Conservation (phyloP, 2,888 invertebrate genomes). For the Pyrrhosoma nymphula region DNA sequence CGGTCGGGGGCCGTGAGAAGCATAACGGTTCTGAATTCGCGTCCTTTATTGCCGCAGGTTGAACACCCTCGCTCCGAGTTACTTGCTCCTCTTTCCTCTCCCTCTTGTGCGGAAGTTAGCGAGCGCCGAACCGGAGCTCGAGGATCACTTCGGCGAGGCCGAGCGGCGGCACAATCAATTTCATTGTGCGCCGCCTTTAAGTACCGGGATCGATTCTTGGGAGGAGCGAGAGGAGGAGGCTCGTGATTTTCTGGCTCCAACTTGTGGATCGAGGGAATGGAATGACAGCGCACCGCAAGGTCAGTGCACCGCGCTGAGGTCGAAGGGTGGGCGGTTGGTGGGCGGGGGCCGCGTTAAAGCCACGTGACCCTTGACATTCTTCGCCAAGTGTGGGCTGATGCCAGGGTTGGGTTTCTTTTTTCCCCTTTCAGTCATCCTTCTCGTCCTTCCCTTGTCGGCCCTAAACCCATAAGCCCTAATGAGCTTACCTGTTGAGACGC, state of each 20-base stretch:
- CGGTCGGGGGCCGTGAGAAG: not conserved
- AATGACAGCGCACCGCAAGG: not conserved
- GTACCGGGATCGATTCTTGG: not conserved
- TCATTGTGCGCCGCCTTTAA: not conserved
- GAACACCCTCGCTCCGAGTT: not conserved
- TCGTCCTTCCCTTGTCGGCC: not conserved
- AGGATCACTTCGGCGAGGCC: not conserved
- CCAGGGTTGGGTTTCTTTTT: not conserved
- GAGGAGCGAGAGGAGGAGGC: not conserved
- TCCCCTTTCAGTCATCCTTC: not conserved
- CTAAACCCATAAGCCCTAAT: conserved; percentile 11
- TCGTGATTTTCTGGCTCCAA: not conserved
- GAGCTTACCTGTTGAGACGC: not conserved
- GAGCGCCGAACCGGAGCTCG: not conserved
- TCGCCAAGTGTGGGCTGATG: not conserved
- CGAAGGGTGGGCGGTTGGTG: not conserved
- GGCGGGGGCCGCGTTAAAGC: not conserved
- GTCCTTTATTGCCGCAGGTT: not conserved
- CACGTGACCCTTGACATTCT: conserved; percentile 26
- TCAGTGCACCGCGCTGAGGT: too few species aligned
- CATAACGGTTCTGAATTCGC: not conserved
- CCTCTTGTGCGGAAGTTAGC: not conserved
- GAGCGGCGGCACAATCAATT: not conserved
- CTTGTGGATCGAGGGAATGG: not conserved
- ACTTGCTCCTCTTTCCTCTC: not conserved